phyloP scores from a whole-genome alignment of 2,888 invertebrate species.

The Nomada fucata region DNA sequence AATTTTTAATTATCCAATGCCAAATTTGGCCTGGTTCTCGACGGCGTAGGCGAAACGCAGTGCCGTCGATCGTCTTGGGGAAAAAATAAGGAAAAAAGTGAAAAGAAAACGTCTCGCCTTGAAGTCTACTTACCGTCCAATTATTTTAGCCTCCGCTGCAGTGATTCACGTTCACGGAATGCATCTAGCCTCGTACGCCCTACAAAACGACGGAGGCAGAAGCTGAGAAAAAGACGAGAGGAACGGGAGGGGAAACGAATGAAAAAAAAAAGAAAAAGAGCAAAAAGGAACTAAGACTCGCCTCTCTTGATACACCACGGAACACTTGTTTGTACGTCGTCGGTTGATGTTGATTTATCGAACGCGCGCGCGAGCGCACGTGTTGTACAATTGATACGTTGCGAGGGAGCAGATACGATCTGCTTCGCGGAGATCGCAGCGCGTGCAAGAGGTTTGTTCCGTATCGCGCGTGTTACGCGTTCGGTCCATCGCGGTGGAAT shows the following conservation, averaged over 20 bases:
- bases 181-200: constrained; percentile 46
- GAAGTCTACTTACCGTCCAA: constrained; percentile 48
- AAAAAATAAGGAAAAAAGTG: not conserved
- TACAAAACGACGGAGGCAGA: constrained; percentile 23
- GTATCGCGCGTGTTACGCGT: constrained; percentile 34
- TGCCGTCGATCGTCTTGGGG: not conserved
- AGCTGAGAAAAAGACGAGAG: not conserved
- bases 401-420: constrained; percentile 28
- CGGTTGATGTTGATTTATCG: constrained; percentile 33
- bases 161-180: constrained; percentile 52
- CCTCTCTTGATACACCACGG: constrained; percentile 16
- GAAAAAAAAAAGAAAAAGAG: not conserved
- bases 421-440: constrained; percentile 3
- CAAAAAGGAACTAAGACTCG: constrained; percentile 11
- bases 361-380: constrained; percentile 18
- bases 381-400: constrained; percentile 31
- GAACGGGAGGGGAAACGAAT: not conserved
- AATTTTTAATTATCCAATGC: constrained; percentile 31
- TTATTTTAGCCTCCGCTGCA: constrained; percentile 43
- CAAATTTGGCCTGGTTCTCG: constrained; percentile 34
- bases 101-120: constrained; percentile 26
- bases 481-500: not conserved
- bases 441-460: constrained; percentile 36
- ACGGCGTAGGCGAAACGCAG: constrained; percentile 37
- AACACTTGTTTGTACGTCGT: constrained; percentile 35